Base-by-base conservation (phyloP, 2,888 invertebrate genomes). In the Ischnus inquisitorius region DNA sequence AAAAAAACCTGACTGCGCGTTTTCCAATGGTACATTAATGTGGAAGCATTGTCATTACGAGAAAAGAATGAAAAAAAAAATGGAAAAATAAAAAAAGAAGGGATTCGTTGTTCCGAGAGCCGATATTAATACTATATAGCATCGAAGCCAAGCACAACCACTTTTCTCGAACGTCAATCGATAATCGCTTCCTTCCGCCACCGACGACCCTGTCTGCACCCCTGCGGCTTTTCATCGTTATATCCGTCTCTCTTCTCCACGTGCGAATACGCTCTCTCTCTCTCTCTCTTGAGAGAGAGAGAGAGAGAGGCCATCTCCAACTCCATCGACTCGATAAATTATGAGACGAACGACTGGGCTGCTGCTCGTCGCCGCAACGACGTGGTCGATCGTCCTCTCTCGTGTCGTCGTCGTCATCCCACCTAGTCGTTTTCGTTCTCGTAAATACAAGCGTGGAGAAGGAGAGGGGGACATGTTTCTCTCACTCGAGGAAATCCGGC, bases 121-220 rank as follows among this genome's bases (percentile, higher is more conserved):
- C 6, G 60, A n/a, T 28, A 60, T 14, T 48, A 69, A 54, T 43
- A 57, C 22, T 34, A 34, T 34, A 34, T 34, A 6, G 10, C 43
- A 34, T 12, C 51, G 62, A 74, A 28, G 64, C 64, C 67, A 43
- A 76, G 62, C 68, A 64, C 74, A 65, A 79, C 22, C 28, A 83
- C 60, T 75, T 79, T 64, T 60, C 69, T 80, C 77, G 68, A 84
- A 82, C 83, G 79, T 82, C 83, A 86, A 85, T 85, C 85, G 80
- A 85, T 86, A 82, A 86, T 80, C 83, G 86, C 43, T 79, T 83
- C 83, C 75, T 83, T 83, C 69, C 64, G 74, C 54, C 62, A 39
- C 14, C 68, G 69, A 83, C 74, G 69, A 71, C 65, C 51, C 83
- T 16, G 67, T 64, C 54, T 48, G 43, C 67, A 75, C 16, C 69